Evolutionary conservation across 2,113 vertebrate species (phyloP), one percentile per base, ranked within the genome.

Genomic region (Corythoichthys intestinalis): DNA sequence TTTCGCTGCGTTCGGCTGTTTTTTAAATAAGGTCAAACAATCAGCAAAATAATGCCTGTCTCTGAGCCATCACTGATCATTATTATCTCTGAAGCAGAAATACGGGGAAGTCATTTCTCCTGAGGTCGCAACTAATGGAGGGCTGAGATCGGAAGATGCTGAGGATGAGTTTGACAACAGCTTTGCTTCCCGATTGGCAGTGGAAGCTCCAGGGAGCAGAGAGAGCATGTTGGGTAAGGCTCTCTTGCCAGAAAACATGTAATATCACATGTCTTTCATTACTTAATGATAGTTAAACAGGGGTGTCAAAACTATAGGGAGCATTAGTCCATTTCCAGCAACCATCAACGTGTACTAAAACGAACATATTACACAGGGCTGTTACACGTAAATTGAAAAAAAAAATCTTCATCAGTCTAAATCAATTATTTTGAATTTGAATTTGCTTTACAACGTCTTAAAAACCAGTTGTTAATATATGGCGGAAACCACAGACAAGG

Each of bases 171-270:
- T 85, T 62, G 72, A 63, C 46, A 65, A 77, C 14, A 89, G 90
- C 9, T 84, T 91, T 41, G 72, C 87, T 38, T 49, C 81, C 37
- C 89, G 56, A 74, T 61, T 82, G 54, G 78, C 81, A 13, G 68
- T 90, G 67, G 91, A 91, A 34, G 39, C 79, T 0, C 80, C 72
- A 66, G 17, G 79, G 0, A 70, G 87, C 4, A 88, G 88, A 38
- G 93, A 94, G 11, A 91, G 88, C 66, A 78, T 78, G 9, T 82
- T 96, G 10, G 96, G 96, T 98, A 92, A 94, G 93, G 83, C 20
- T 5, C 0, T 2, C 3, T 17, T 60, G 58, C 35, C 58, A 60
- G 35, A 39, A 14, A 61, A 41, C 17, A 61, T 15, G 11, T 7
- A n/a, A 4, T 17, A 44, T 44, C 37, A 59, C 37, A 6, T 5